Base-by-base conservation (phyloP, 2,888 invertebrate genomes). In the Eurytoma adleriae region DNA sequence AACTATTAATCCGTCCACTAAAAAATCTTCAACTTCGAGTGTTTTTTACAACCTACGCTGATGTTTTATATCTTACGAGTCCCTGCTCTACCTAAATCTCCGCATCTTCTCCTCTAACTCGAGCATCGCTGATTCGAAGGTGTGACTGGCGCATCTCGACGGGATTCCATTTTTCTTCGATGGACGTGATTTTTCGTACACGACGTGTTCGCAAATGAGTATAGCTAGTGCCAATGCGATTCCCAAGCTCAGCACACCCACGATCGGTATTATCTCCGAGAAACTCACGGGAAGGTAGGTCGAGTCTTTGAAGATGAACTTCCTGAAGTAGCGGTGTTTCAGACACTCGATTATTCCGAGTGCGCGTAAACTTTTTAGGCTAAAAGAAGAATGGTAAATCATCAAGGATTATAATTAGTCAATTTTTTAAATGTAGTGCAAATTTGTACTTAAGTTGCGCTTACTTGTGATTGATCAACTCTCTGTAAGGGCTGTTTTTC, bases 391-490 rank as follows among this genome's bases (percentile, higher is more conserved):
- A 18, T 2, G 10, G n/a, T n/a, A n/a, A n/a, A n/a, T n/a, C n/a
- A n/a, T n/a, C n/a, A n/a, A n/a, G n/a, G n/a, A n/a, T n/a, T n/a
- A n/a, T n/a, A n/a, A n/a, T n/a, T n/a, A n/a, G n/a, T n/a, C n/a
- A 40, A 7, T 40, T 40, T 40, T 7, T 40, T 40, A 4, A 7
- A 40, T 40, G 5, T 5, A 40, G 5, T 4, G 0, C 2, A 14
- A 14, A n/a, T 54, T 54, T 16, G 3, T 54, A 13, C 14, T 3
- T 14, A 13, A 14, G n/a, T 3, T 54, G 20, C 3, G 56, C 83
- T 83, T 78, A 84, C 84, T 83, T 69, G 66, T 79, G 80, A 73
- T 84, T 84, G 13, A 84, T 71, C 12, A 84, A 27, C 48, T 75
- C 81, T 1, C 67, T 78, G 59, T 78, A 84, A 18, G 84, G 83